Conservation (phyloP, 2,797 vertebrate species). For the Odontamblyopus rebecca region DNA sequence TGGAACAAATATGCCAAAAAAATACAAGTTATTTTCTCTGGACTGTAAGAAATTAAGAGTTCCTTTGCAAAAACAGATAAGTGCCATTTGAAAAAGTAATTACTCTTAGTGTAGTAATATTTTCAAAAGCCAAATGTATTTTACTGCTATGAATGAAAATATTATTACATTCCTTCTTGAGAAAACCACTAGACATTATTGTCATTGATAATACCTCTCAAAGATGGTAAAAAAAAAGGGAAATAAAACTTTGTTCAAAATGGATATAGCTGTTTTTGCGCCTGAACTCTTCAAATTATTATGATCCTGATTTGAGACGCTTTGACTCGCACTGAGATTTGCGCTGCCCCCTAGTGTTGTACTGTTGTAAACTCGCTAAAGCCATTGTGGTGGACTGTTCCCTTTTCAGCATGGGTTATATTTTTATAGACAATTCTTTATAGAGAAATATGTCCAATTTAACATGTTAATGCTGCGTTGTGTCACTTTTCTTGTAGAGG, state of each 20-base stretch:
- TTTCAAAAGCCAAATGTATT: too few relatives aligned
- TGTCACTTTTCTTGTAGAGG: too few relatives aligned
- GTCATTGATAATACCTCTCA: too few relatives aligned
- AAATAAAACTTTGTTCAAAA: too few relatives aligned
- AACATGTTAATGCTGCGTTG: not conserved
- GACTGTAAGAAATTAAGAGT: not conserved
- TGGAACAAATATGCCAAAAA: not conserved
- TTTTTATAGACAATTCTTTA: slow-evolving; percentile 57
- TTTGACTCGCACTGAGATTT: not conserved
- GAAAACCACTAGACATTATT: too few relatives aligned
- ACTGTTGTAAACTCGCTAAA: slow-evolving; percentile 38
- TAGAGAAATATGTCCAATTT: not conserved
- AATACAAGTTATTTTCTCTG: not conserved
- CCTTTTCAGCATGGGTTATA: slow-evolving; percentile 62
- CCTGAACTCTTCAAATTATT: not conserved
- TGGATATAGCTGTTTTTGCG: too few relatives aligned
- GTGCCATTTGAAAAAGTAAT: too few relatives aligned
- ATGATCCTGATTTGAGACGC: not conserved
- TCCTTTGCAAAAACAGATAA: too few relatives aligned
- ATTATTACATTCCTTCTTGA: too few relatives aligned
- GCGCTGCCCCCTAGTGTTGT: slow-evolving; percentile 8
- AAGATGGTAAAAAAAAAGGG: too few relatives aligned
- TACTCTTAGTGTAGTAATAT: too few relatives aligned
- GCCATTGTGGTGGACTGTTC: slow-evolving; percentile 68
- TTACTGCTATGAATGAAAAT: too few relatives aligned